Percentiles rank a stretch among this genome's conserved stretches.
Evolutionary conservation across 2,888 invertebrate species (phyloP).

Genomic region (Subacronicta megacephala): DNA sequence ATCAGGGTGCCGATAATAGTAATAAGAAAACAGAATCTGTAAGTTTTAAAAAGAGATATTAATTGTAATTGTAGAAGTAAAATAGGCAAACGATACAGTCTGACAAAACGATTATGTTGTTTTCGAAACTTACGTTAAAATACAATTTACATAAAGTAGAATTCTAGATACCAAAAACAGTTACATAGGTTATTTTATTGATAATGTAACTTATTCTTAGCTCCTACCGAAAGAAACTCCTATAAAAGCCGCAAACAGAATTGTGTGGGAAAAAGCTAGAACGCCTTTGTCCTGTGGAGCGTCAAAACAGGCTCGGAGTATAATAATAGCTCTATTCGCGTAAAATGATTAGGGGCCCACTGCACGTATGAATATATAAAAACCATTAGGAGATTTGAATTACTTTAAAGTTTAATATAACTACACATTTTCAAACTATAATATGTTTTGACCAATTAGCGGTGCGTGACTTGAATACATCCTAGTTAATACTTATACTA

Average conservation of each 20-base stretch:
- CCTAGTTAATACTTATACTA: not conserved
- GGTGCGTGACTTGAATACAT: not conserved
- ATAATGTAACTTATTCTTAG: too few relatives aligned
- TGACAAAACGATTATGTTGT: too few relatives aligned
- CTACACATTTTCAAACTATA: too few relatives aligned
- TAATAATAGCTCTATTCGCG: constrained; percentile 1
- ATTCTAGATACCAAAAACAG: too few relatives aligned
- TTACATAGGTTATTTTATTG: too few relatives aligned
- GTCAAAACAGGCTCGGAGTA: not conserved
- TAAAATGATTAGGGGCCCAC: not conserved
- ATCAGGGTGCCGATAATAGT: constrained; percentile 1
- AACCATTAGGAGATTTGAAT: not conserved
- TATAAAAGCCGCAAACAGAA: not conserved
- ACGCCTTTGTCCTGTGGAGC: not conserved
- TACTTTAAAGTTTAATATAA: too few relatives aligned
- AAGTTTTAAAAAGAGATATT: constrained; percentile 6
- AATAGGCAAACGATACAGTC: too few relatives aligned
- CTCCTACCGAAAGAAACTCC: too few relatives aligned
- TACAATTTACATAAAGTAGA: too few relatives aligned
- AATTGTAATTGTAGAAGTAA: too few relatives aligned
- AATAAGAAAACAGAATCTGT: constrained; percentile 18
- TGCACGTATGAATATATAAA: not conserved
- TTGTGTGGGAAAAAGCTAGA: not conserved
- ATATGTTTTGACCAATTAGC: not conserved
- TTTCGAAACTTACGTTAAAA: too few relatives aligned